Evolutionary conservation across 2,797 vertebrate species (phyloP).

Genomic region (Acridotheres tristis): DNA sequence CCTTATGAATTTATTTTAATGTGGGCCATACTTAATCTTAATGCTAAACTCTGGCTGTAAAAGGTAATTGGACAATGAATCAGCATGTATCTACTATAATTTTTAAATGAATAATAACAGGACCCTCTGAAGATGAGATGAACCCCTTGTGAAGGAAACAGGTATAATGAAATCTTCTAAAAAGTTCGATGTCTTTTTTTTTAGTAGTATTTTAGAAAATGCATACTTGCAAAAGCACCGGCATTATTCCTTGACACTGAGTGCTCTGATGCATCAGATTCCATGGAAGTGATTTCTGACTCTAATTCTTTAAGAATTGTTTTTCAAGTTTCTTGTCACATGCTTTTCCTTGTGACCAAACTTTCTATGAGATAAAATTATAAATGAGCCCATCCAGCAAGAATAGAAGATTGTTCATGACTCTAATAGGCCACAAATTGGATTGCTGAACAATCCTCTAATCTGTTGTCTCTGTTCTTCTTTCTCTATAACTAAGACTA

Average conservation of each 20-base stretch:
- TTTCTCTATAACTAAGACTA: slow-evolving; percentile 36
- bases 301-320: not conserved
- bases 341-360: slow-evolving; percentile 3
- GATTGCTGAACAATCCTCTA: slow-evolving; percentile 37
- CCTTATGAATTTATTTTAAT: not conserved
- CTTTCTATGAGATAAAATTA: slow-evolving; percentile 32
- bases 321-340: not conserved
- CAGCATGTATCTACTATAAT: not conserved
- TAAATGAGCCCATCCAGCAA: not conserved
- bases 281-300: not conserved
- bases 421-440: slow-evolving; percentile 59
- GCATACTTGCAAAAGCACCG: not conserved
- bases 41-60: not conserved
- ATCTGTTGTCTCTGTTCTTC: slow-evolving; percentile 41
- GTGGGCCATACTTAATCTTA: not conserved
- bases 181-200: not conserved
- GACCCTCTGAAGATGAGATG: not conserved
- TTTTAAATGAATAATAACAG: not conserved
- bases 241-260: not conserved
- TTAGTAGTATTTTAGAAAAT: not conserved
- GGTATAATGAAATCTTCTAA: not conserved
- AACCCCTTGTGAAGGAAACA: not conserved
- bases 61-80: not conserved
- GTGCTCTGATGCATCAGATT: not conserved
- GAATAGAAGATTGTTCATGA: not conserved